Conservation (phyloP, 2,113 vertebrate genomes). For the Marmota monax region DNA sequence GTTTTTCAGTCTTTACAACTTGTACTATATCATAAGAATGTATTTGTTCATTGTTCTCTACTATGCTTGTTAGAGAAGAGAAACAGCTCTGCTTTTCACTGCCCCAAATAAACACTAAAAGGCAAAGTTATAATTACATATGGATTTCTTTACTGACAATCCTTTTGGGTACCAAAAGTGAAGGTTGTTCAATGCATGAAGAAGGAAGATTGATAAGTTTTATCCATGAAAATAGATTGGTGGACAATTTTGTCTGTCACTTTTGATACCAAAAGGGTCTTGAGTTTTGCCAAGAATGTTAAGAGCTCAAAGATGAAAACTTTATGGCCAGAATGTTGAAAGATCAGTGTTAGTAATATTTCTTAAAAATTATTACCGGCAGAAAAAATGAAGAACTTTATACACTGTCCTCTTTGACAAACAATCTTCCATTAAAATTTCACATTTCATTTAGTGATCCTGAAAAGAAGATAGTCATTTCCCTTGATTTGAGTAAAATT, state of each 20-base stretch:
- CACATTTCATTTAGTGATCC: background rate
- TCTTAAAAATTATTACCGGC: background rate
- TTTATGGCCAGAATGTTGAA: background rate
- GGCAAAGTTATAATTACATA: background rate
- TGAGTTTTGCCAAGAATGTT: background rate
- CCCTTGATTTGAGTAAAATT: background rate
- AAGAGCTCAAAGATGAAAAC: background rate
- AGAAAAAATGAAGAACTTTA: background rate
- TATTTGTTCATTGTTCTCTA: background rate
- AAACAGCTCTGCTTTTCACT: background rate
- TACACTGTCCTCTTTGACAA: background rate
- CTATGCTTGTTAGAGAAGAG: background rate
- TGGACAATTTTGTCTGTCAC: background rate
- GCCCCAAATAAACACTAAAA: background rate
- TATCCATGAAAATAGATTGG: background rate
- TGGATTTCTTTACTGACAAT: background rate
- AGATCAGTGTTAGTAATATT: background rate
- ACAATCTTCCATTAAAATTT: background rate
- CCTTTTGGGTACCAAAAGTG: background rate
- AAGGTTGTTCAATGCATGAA: background rate
- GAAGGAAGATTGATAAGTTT: background rate
- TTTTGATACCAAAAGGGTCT: background rate
- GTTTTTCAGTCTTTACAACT: background rate
- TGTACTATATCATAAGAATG: background rate
- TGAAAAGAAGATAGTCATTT: background rate